These are phyloP conservation scores for Sipha maydis DNA, from an alignment of 2,888 invertebrate genomes.

Conservation along the genomic window DNA sequence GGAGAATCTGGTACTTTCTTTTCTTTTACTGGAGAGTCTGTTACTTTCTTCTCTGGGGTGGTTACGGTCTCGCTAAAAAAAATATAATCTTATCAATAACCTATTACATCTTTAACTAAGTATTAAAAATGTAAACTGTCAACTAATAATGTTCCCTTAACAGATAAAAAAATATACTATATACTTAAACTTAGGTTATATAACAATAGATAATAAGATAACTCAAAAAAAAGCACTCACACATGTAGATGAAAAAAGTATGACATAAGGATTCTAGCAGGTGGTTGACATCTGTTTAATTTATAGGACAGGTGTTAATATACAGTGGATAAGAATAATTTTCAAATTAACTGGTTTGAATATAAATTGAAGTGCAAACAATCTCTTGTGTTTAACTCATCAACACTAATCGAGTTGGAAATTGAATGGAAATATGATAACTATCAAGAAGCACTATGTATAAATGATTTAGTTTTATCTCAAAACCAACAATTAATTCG, in stretches of 20 bases:
- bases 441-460: too few relatives aligned
- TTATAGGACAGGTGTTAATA: slow-evolving; percentile 22
- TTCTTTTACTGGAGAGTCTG: slow-evolving; percentile 46
- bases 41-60: slow-evolving; percentile 58
- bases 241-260: neutral
- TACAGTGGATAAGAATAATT: neutral
- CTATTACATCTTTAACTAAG: neutral
- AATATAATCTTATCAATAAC: neutral
- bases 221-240: neutral
- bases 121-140: neutral
- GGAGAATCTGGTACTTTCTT: slow-evolving; percentile 56
- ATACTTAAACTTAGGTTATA: neutral
- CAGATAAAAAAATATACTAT: neutral
- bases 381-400: too few relatives aligned
- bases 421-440: too few relatives aligned
- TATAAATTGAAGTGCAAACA: neutral
- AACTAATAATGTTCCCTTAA: too few relatives aligned
- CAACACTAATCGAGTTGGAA: too few relatives aligned
- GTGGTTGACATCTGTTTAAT: neutral
- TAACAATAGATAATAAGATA: neutral
- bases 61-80: slow-evolving; percentile 36
- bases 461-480: too few relatives aligned
- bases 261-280: slow-evolving; percentile 2
- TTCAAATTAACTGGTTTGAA: neutral
- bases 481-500: too few relatives aligned